Conservation (phyloP, 2,113 vertebrate species). For the Crotalus tigris region DNA sequence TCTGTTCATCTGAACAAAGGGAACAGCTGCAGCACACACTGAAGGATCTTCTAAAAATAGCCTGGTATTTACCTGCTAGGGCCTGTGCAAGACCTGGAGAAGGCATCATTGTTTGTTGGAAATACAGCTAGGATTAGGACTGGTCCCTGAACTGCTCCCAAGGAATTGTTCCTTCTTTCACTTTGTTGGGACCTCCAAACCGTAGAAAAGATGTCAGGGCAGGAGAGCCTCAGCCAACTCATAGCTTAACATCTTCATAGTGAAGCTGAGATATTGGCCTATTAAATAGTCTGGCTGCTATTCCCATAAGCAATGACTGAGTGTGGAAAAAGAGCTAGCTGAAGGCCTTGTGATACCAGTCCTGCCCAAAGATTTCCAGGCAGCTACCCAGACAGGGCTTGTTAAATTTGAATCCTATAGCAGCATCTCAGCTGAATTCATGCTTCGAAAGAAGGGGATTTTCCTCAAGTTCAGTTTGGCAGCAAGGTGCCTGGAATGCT, state of each 20-base stretch:
- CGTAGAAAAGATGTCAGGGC: neutral
- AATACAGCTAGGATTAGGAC: neutral
- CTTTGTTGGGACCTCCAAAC: neutral
- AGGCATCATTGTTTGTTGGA: neutral
- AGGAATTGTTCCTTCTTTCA: neutral
- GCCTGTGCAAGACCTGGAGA: fast-evolving
- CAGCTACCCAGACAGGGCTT: neutral
- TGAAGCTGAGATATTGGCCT: neutral
- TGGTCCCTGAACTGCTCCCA: neutral
- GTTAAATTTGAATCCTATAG: neutral
- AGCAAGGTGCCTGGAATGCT: neutral
- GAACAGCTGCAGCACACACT: neutral
- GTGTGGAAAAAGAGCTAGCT: neutral
- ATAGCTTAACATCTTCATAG: fast-evolving
- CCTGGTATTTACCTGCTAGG: slow-evolving; percentile 51
- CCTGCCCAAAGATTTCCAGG: neutral
- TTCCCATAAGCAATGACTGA: neutral
- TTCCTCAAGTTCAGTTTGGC: neutral
- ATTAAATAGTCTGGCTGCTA: neutral
- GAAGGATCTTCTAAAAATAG: slow-evolving; percentile 48
- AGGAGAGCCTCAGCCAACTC: fast-evolving
- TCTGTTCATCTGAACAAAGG: slow-evolving; percentile 33
- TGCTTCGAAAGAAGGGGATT: neutral
- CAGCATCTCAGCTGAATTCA: neutral
- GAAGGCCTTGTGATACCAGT: no score